Evolutionary conservation across 2,888 invertebrate genomes (phyloP), one percentile per base, ranked within the genome.

Genomic region (Griposia aprilina): DNA sequence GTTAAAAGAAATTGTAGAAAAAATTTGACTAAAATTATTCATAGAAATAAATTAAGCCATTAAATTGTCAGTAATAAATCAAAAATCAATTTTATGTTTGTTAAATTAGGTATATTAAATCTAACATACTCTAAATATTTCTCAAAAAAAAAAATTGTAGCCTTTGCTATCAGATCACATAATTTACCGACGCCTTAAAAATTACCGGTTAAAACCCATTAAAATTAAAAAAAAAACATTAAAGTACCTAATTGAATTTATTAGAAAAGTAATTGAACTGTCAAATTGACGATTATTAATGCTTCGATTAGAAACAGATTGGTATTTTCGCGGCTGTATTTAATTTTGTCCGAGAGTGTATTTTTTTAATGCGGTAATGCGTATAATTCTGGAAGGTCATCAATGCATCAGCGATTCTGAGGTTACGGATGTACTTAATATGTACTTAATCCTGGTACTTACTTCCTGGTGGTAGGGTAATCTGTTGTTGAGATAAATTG

Each of bases 381-480:
- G 79, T 78, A 45, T 11, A 41, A 57, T 30, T 68, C 60, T 0
- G 63, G 76, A 85, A 87, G 87, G 87, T 76, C 88, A 52, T 55
- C 6, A 65, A 81, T 89, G 88, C 88, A 83, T 75, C 86, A 81
- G 73, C 17, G 68, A 20, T 11, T 82, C 57, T 89, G 72, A 89
- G 88, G 83, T 87, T 77, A 65, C 73, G 73, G 63, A 73, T 76
- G 72, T 88, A 83, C 36, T 71, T 80, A 68, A 13, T 74, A 45
- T 45, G 55, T 82, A 76, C 83, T 83, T 78, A 78, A 57, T 78
- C 65, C 30, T 79, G 70, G 59, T 67, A 70, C 65, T 76, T 76
- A 79, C 36, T 78, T 36, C 41, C 50, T 71, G 50, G 48, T 60
- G 30, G 20, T 30, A 15, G n/a, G 26, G 5, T 60, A 48, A 52